Evolutionary conservation across 2,888 invertebrate species (phyloP), one percentile per base, ranked within the genome.

Genomic region (Bellardia bayeri): DNA sequence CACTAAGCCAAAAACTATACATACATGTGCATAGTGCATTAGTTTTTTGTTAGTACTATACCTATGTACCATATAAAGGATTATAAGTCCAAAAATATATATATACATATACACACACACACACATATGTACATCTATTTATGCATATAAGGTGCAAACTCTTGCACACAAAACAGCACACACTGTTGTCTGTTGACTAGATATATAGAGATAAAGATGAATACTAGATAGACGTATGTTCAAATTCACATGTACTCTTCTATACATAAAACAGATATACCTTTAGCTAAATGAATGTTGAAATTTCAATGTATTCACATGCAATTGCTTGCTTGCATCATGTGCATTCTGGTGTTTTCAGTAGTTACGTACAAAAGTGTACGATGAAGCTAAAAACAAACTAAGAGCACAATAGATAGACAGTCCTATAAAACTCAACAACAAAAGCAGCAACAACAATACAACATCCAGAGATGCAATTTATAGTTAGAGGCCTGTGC

Each of bases 21-120:
- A 42, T 40, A 14, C 14, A 75, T 64, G 54, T 72, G 66, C 86
- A 89, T 84, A 3, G 64, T 88, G 85, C 86, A 69, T 83, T 75
- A 63, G 75, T 63, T 75, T 61, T 69, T 63, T 37, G 75, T 75
- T 75, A 75, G 75, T 11, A 49, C 23, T 61, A 45, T 23, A 71
- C 40, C 49, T 61, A 61, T 56, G 13, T 71, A 63, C 13, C 51
- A 63, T 30, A 23, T 42, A 54, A 6, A 75, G 51, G 75, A 82
- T 69, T 82, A 68, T 61, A 75, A 74, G 82, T 49, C 13, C 54
- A 8, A 58, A 64, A 33, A 74, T 82, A 74, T 49, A 45, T 2
- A 45, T 2, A 72, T 33, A 49, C 14, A 2, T 63, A 3, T 3
- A 49, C 30, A 63, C 13, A 7, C 30, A 37, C 13, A 64, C 3